Evolutionary conservation across 2,797 vertebrate species (phyloP).

Genomic region (Perodicticus potto): DNA sequence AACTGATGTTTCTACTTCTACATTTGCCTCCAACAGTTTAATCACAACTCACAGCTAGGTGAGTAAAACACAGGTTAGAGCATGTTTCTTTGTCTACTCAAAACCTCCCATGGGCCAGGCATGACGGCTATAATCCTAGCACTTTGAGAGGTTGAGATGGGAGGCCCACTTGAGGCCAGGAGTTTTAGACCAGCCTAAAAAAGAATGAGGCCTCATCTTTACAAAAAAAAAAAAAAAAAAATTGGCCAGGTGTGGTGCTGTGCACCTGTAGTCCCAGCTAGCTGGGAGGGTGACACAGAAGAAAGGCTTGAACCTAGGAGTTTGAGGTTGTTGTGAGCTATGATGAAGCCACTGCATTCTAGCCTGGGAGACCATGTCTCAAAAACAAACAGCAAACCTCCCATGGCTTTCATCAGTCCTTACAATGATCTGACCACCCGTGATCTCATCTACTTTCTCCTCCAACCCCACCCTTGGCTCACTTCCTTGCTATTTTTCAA

Average conservation of each 20-base stretch:
- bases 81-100: neutral
- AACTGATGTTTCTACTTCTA: neutral
- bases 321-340: neutral
- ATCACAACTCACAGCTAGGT: neutral
- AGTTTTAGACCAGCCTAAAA: neutral
- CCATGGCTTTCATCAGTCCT: neutral
- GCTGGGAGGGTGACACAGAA: neutral
- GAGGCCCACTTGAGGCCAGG: neutral
- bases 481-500: neutral
- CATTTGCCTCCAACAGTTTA: neutral
- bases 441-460: neutral
- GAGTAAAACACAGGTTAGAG: neutral
- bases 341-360: neutral
- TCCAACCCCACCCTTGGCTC: neutral
- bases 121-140: neutral
- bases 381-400: neutral
- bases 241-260: neutral
- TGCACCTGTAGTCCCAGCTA: neutral
- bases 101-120: neutral
- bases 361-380: neutral
- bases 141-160: neutral
- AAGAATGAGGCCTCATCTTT: neutral
- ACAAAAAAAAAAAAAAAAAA: neutral
- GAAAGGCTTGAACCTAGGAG: neutral
- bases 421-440: neutral